Evolutionary conservation across 2,888 invertebrate genomes (phyloP).

Genomic region (Xylocampa areola): DNA sequence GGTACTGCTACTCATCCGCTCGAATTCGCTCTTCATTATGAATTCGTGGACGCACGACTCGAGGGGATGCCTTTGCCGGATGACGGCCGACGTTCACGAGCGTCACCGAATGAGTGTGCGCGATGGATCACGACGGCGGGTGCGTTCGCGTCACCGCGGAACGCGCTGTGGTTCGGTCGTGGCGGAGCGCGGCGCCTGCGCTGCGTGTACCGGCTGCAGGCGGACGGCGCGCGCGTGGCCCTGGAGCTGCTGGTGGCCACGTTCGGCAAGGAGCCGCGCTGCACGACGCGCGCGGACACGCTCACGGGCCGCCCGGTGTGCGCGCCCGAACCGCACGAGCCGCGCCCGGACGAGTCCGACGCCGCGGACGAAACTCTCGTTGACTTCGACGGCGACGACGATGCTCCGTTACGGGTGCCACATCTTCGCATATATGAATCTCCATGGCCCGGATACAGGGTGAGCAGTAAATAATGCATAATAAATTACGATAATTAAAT

Average conservation of each 20-base stretch:
- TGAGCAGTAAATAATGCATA: slow-evolving; percentile 57
- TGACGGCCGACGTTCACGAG: slow-evolving; percentile 73
- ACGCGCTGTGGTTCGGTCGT: slow-evolving; percentile 95
- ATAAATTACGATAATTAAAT: slow-evolving; percentile 11
- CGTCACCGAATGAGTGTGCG: slow-evolving; percentile 76
- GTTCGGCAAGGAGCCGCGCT: slow-evolving; percentile 90
- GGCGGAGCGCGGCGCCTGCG: slow-evolving; percentile 94
- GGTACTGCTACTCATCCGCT: slow-evolving; percentile 95
- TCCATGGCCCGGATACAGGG: slow-evolving; percentile 92
- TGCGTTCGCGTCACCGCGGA: slow-evolving; percentile 93
- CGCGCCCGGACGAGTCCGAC: slow-evolving; percentile 57
- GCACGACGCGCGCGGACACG: slow-evolving; percentile 92
- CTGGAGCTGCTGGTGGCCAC: slow-evolving; percentile 92
- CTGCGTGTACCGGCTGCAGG: slow-evolving; percentile 94
- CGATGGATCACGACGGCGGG: slow-evolving; percentile 79
- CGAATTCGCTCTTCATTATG: slow-evolving; percentile 93
- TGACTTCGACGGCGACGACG: slow-evolving; percentile 70
- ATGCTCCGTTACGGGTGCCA: slow-evolving; percentile 82
- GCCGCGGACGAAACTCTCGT: slow-evolving; percentile 41
- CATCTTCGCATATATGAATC: slow-evolving; percentile 91
- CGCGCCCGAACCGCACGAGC: slow-evolving; percentile 66
- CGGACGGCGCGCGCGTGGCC: slow-evolving; percentile 91
- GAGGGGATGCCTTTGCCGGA: slow-evolving; percentile 91
- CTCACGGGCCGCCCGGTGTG: slow-evolving; percentile 91
- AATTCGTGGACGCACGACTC: slow-evolving; percentile 95